Base-by-base conservation (phyloP, 92 coral and sea anemone species). In the Umimayanthus chanpuru region DNA sequence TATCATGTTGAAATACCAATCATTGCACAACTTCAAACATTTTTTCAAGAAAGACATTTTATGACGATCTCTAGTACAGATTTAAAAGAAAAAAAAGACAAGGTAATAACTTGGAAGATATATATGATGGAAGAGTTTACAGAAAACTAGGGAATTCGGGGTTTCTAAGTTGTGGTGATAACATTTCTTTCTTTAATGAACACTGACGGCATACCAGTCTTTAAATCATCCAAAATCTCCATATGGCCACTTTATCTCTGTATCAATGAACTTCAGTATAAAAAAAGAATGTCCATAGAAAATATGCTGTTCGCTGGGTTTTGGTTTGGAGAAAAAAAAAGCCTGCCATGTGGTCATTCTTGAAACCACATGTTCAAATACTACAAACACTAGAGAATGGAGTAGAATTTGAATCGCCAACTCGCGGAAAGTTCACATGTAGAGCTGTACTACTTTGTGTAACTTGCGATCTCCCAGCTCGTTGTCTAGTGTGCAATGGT, bases 141-240 rank as follows among this genome's bases (percentile, higher is more conserved):
- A 85, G 88, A 30, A 89, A 86, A 66, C 89, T 94, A 92, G 73
- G 94, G 92, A 1, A 15, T n/a, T n/a, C n/a, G n/a, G n/a, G n/a
- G n/a, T n/a, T 94, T 66, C 71, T 89, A 50, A 53, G 49, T 29
- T 86, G 76, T 11, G 72, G 30, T 67, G 87, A 94, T 76, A 90
- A 94, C 76, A 88, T 94, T 76, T 94, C 94, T 1, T 89, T 89
- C 65, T n/a, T 36, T 89, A 5, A 44, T 82, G 86, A 92, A 94
- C 50, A 90, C 95, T 15, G 95, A 94, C 86, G 92, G 95, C 23
- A 90, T 94, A 36, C 94, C 98, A 2, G 94, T 93, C 12, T 94
- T 94, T 61, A 92, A 93, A 79, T 94, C 98, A 25, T 94, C 95
- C 11, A 94, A 93, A 38, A 85, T 93, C 23, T 91, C 93, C 18